Evolutionary conservation across 2,888 invertebrate species (phyloP).

Genomic region (Acronicta aceris): DNA sequence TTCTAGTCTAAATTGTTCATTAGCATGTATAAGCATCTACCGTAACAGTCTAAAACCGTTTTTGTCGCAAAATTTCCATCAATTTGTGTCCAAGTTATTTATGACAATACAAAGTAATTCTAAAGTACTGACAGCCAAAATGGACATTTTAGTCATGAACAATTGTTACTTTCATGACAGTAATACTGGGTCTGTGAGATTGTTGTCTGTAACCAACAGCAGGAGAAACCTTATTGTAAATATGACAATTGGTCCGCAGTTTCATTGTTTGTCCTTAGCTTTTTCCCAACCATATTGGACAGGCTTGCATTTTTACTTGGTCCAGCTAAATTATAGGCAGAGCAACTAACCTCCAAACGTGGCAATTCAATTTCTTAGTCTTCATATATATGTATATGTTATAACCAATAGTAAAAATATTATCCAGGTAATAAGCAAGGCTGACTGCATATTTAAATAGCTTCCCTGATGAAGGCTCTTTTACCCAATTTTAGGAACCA

Average conservation of each 20-base stretch:
- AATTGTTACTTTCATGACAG: not conserved
- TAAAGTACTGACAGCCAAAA: not conserved
- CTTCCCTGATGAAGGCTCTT: too few species aligned
- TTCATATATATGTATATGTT: too few species aligned
- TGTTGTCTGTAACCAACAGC: not conserved
- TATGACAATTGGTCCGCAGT: slow-evolving; percentile 1
- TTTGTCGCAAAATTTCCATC: not conserved
- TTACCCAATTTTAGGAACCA: too few species aligned
- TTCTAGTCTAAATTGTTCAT: slow-evolving; percentile 18
- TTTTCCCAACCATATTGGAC: too few species aligned
- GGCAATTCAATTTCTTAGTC: too few species aligned
- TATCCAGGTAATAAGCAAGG: too few species aligned
- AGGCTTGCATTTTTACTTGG: too few species aligned
- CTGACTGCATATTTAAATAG: too few species aligned
- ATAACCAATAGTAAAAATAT: too few species aligned
- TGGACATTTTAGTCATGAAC: not conserved
- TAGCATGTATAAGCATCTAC: slow-evolving; percentile 2
- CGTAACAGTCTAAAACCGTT: slow-evolving; percentile 3
- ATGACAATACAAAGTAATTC: not conserved
- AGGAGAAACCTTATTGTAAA: not conserved
- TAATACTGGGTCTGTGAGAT: not conserved
- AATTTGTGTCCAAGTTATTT: not conserved
- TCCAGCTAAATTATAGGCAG: too few species aligned
- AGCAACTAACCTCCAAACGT: too few species aligned
- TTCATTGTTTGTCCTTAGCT: not conserved